Percentiles rank a stretch among this genome's conserved stretches.
phyloP scores from a whole-genome alignment of 2,113 vertebrate species.

The Tringa solitaria region DNA sequence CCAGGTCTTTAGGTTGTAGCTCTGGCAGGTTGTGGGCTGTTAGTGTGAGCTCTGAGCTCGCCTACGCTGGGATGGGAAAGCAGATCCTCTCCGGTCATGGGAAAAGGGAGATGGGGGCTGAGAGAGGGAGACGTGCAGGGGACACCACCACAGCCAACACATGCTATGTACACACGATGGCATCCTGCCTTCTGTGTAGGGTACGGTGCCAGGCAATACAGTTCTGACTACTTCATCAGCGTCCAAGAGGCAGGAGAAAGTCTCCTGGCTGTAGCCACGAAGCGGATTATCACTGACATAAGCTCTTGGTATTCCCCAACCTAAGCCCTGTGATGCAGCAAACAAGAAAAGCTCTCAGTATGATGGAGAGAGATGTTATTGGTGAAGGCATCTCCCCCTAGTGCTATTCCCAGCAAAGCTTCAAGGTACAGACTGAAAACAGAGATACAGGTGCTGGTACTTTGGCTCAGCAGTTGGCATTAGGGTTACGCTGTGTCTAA shows the following conservation, averaged over 20 bases:
- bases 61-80: neutral
- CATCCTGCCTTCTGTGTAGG: neutral
- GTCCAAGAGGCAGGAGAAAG: neutral
- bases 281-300: neutral
- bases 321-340: rapidly evolving
- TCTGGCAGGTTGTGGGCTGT: neutral
- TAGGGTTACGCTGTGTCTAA: neutral
- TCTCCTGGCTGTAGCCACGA: neutral
- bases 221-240: neutral
- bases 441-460: neutral
- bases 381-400: neutral
- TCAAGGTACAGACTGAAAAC: neutral
- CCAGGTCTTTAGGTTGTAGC: neutral
- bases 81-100: neutral
- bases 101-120: neutral
- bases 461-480: neutral
- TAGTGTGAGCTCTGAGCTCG: neutral
- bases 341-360: neutral
- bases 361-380: neutral
- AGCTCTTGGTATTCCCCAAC: neutral
- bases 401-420: neutral
- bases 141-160: rapidly evolving
- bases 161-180: neutral
- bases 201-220: neutral
- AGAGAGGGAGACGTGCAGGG: neutral